Evolutionary conservation across 2,888 invertebrate genomes (phyloP), one percentile per base, ranked within the genome.

Genomic region (Watsonalla cultraria): DNA sequence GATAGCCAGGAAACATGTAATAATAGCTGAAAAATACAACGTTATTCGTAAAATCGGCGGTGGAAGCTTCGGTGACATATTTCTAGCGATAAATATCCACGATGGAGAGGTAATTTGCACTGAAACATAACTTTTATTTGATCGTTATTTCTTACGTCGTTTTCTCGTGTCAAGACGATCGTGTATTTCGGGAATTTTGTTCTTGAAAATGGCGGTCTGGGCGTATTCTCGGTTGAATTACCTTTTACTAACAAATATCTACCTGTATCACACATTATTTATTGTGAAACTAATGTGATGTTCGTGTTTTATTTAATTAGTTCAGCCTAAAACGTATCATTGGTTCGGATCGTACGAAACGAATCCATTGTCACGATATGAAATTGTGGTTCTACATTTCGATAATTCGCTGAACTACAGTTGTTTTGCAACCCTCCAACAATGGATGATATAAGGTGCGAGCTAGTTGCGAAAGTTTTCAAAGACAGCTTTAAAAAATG

Each of bases 51-150:
- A 98, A 94, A 98, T 99, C 87, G 98, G 99, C 78, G 98, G 98
- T 91, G 99, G 99, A 72, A 99, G 99, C 67, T 99, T 99, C 87
- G 99, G 99, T 80, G 99, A 99, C 92, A 99, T 99, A 88, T 99
- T 97, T 92, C 93, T 99, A 86, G 99, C 97, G 68, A 96, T 97
- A 92, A 96, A 97, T 92, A 94, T 96, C 83, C 93, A 94, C 83
- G 96, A 95, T 92, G 97, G 97, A 87, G 97, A 97, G 94, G 96
- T 95, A 92, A 93, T 86, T 86, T 62, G 53, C 52, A 14, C 52
- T 56, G 48, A 54, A 58, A 57, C 59, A 64, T 63, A 54, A 60
- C 61, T 67, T 70, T 68, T 68, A 59, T 60, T 62, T 57, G 53
- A 57, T 60, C 54, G 59, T 66, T 62, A 54, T 60, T 62, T 53